A percentile compares a stretch with the other conserved stretches of the same genome.
These are phyloP conservation scores for Numenius phaeopus DNA, from an alignment of 2,797 vertebrate species.

Conservation along the genomic window DNA sequence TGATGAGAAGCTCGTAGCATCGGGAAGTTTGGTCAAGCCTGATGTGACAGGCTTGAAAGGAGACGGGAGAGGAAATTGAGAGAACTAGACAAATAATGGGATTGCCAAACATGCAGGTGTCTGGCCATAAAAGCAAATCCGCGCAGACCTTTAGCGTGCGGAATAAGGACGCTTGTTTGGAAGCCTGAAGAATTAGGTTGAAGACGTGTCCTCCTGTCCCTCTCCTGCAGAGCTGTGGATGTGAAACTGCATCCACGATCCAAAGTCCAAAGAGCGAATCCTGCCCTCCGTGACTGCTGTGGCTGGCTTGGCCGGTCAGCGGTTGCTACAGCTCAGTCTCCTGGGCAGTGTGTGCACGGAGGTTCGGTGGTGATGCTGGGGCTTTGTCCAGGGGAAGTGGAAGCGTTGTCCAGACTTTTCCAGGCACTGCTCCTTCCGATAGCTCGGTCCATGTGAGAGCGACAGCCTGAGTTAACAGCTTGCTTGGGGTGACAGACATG, in stretches of 20 bases:
- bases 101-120: not conserved
- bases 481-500: not conserved
- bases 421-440: not conserved
- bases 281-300: not conserved
- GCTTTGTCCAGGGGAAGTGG: not conserved
- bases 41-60: conserved; percentile 35
- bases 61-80: not conserved
- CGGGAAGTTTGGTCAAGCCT: not conserved
- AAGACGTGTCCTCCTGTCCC: not conserved
- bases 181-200: not conserved
- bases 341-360: not conserved
- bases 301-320: not conserved
- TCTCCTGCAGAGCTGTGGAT: not conserved
- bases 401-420: not conserved
- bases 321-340: not conserved
- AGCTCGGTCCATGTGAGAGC: not conserved
- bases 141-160: not conserved
- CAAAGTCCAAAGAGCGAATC: not conserved
- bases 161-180: not conserved
- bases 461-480: accelerated
- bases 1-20: not conserved
- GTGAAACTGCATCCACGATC: not conserved
- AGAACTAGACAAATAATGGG: not conserved
- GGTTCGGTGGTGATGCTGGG: not conserved
- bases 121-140: not conserved